Evolutionary conservation across 2,888 invertebrate species (phyloP).

Genomic region (Sesamia inferens): DNA sequence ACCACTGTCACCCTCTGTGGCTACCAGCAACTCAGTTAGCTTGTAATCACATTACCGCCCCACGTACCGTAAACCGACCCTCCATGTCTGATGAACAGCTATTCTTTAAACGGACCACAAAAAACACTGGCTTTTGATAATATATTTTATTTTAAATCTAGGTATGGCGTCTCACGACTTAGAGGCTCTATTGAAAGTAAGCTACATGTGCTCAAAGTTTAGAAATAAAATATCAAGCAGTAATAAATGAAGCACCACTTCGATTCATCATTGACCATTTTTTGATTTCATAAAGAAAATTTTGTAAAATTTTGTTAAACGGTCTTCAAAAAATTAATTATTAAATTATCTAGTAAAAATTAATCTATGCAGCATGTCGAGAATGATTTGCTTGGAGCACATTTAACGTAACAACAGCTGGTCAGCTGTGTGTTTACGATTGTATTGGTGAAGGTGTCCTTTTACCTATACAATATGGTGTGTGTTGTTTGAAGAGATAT

Average conservation of each 20-base stretch:
- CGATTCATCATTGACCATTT: not conserved
- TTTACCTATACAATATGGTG: not conserved
- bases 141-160: not conserved
- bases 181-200: not conserved
- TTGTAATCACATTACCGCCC: slow-evolving; percentile 78
- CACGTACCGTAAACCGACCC: slow-evolving; percentile 24
- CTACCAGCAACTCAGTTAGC: slow-evolving; percentile 74
- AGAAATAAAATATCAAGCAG: not conserved
- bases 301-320: not conserved
- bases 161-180: not conserved
- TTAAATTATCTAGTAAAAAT: not conserved
- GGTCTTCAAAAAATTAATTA: not conserved
- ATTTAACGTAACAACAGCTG: not conserved
- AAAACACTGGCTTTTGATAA: slow-evolving; percentile 32
- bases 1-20: slow-evolving; percentile 13
- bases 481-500: not conserved
- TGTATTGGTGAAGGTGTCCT: no score
- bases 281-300: not conserved
- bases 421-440: no score
- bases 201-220: not conserved
- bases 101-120: slow-evolving; percentile 75
- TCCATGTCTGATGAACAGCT: slow-evolving; percentile 78
- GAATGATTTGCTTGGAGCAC: not conserved
- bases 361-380: not conserved
- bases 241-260: not conserved